These are phyloP conservation scores for Cotesia chilonis DNA, from an alignment of 1,140 invertebrate genomes.

Conservation along the genomic window DNA sequence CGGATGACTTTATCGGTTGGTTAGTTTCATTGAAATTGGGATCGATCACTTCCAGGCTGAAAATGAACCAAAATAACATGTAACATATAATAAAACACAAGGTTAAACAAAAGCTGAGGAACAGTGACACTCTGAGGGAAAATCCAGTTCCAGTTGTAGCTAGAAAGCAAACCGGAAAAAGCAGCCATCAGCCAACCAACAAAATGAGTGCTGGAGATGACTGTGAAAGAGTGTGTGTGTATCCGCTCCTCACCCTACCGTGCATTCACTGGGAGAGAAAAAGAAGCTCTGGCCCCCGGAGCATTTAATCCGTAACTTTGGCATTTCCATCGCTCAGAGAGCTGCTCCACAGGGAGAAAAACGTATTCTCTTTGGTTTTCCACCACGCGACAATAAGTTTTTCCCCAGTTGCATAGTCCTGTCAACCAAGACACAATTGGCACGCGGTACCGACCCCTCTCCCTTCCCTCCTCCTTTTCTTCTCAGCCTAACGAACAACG, in stretches of 20 bases:
- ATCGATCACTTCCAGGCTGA: not conserved
- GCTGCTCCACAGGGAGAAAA: slow-evolving; percentile 37
- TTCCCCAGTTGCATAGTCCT: slow-evolving; percentile 51
- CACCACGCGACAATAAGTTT: slow-evolving; percentile 59
- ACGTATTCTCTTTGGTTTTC: slow-evolving; percentile 57
- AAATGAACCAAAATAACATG: slow-evolving; percentile 13
- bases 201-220: slow-evolving; percentile 21
- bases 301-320: slow-evolving; percentile 57
- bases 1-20: slow-evolving; percentile 28
- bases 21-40: not conserved
- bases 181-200: slow-evolving; percentile 14
- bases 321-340: slow-evolving; percentile 36
- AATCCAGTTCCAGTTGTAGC: not conserved
- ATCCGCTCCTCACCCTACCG: not conserved
- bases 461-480: slow-evolving; percentile 63
- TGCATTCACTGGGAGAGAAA: not conserved
- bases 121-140: slow-evolving; percentile 3
- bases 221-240: not conserved
- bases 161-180: too few relatives aligned
- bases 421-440: slow-evolving; percentile 60
- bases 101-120: not conserved
- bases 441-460: slow-evolving; percentile 37
- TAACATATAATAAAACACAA: too few relatives aligned
- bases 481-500: slow-evolving; percentile 45
- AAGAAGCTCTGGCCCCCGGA: not conserved